Evolutionary conservation across 2,113 vertebrate species (phyloP), one percentile per base, ranked within the genome.

Genomic region (Rostratula benghalensis): DNA sequence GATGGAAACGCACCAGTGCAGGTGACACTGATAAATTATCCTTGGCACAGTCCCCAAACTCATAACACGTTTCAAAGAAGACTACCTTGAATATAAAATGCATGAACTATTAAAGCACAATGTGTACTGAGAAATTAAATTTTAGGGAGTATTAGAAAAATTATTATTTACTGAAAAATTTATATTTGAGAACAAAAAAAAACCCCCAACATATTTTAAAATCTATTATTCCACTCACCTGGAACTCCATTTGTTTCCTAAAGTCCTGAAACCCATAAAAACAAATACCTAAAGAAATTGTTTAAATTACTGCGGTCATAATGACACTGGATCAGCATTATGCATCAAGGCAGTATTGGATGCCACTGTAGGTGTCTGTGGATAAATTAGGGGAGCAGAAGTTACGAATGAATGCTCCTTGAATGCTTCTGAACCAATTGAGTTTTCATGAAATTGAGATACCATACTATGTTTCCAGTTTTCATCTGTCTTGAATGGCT

Each of bases 21-120:
- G 92, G 87, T 98, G 96, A 97, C 83, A 96, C 70, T 89, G 94
- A 93, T 77, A 97, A 97, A 97, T 95, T 96, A 96, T 90, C 92
- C 94, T 92, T 97, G 96, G 94, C 95, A 78, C 67, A 68, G 88
- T 96, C 57, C 73, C 85, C 95, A 91, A 96, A 94, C 91, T 96
- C 88, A 85, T 80, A 95, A 90, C 71, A 91, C 68, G 95, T 89
- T 95, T 93, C 86, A 95, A 87, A 95, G 93, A 95, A 92, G 64
- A 84, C 56, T 92, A 93, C 75, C 80, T 77, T 93, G 84, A 93
- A 75, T 90, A 95, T 87, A 90, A 95, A 97, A 94, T 76, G 70
- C 79, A 93, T 76, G 37, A 96, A 87, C 75, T 94, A 83, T 94
- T 89, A 96, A 94, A 96, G 75, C 84, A 93, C 45, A 91, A 70